Percentiles rank a stretch among this genome's conserved stretches.
Conservation (phyloP, 2,888 invertebrate genomes). For the Pristionchus exspectatus region DNA sequence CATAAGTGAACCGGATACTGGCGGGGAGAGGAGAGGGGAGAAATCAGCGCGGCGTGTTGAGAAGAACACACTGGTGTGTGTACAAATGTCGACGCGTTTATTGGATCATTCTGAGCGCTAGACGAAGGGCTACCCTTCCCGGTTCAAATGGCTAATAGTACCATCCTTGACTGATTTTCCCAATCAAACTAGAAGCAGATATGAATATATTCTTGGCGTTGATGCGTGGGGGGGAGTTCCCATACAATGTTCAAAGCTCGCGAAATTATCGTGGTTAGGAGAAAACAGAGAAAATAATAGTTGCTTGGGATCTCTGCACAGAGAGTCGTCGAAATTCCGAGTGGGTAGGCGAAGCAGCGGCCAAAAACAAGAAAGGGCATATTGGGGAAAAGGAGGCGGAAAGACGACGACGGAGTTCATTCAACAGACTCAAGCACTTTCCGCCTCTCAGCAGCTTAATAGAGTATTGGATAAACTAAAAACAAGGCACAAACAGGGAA, state of each 20-base stretch:
- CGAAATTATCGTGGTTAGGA: background rate
- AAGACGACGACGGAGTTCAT: background rate
- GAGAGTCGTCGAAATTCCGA: background rate
- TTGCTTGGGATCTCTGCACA: background rate
- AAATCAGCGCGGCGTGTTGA: background rate
- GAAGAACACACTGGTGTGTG: conserved; percentile 40
- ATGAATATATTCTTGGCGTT: background rate
- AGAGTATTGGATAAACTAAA: background rate
- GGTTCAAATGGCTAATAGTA: background rate
- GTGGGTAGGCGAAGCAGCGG: background rate
- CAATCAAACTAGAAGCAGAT: background rate
- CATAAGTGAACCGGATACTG: conserved; percentile 48
- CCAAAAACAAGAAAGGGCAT: conserved; percentile 22
- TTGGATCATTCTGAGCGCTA: background rate
- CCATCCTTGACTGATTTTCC: too few species aligned
- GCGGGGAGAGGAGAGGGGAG: background rate
- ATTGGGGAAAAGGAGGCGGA: background rate
- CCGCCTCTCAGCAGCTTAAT: background rate
- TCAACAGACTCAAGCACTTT: background rate
- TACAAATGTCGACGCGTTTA: conserved; percentile 8
- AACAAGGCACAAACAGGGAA: background rate
- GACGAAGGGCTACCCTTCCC: background rate
- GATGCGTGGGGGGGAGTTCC: background rate
- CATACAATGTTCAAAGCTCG: background rate
- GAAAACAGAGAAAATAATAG: background rate